Evolutionary conservation across 2,113 vertebrate species (phyloP), one percentile per base, ranked within the genome.

Genomic region (Triplophysa rosa): DNA sequence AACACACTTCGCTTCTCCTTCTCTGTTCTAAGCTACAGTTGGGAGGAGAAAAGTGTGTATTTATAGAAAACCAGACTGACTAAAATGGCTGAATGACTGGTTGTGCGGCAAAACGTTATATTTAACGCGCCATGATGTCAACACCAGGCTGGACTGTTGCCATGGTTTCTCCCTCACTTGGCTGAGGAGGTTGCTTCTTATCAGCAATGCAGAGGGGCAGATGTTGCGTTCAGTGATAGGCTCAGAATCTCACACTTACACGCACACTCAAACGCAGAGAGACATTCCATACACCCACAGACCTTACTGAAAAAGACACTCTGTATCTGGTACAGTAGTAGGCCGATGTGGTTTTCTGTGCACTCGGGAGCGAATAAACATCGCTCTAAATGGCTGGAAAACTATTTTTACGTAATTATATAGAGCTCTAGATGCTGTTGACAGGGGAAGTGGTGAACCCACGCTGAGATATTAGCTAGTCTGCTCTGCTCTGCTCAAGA

Each of bases 71-170:
- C 82, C 79, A 69, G 87, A 85, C 84, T 90, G 86, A 84, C 85
- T 91, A 88, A 88, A 89, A 89, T 85, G 87, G 80, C 88, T 85
- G 87, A 90, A 90, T 87, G 81, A 91, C 88, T 90, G 85, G 89
- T 88, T 88, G 89, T 86, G 88, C 80, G 83, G 89, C 87, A 87
- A 83, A 82, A 77, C 59, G 89, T 88, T 90, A 90, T 91, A 92
- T 92, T 92, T 92, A 92, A 93, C 87, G 75, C 79, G 79, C 87
- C 78, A 86, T 88, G 89, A 92, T 91, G 91, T 92, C 90, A 90
- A 91, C 90, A 92, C 83, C 82, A 82, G 87, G 85, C 89, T 89
- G 88, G 79, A 84, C 68, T 70, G 89, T 91, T 91, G 85, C 92
- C 92, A 92, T 91, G 90, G 90, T 90, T 90, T 91, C 90, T 79